phyloP scores from a whole-genome alignment of 1,140 invertebrate genomes.

The Pissodes strobi region DNA sequence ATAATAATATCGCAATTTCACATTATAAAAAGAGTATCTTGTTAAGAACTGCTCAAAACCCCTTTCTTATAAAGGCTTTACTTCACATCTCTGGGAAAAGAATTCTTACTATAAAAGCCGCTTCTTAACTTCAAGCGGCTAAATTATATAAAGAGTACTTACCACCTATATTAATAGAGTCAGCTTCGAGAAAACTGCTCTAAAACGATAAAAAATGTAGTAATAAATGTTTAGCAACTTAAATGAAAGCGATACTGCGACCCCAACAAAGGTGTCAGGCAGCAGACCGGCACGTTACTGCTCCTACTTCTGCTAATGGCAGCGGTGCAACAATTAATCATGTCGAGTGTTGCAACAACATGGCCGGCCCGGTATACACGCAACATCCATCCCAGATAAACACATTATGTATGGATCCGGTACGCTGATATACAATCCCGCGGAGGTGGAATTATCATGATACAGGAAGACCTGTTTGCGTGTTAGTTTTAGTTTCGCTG shows the following conservation, averaged over 20 bases:
- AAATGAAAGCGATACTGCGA: too few relatives aligned
- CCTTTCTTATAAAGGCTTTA: too few relatives aligned
- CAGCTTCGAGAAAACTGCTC: too few relatives aligned
- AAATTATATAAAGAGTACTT: too few relatives aligned
- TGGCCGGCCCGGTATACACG: slow-evolving; percentile 2
- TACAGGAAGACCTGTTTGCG: neutral
- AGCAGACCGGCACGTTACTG: slow-evolving; percentile 1
- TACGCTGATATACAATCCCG: neutral
- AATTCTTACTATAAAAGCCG: too few relatives aligned
- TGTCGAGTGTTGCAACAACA: slow-evolving; percentile 3
- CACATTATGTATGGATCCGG: slow-evolving; percentile 4
- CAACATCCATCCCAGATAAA: slow-evolving; percentile 8
- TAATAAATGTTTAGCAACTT: neutral
- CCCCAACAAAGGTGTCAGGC: neutral
- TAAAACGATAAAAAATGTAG: slow-evolving; percentile 1
- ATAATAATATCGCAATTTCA: too few relatives aligned
- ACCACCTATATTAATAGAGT: too few relatives aligned
- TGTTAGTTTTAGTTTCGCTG: too few relatives aligned
- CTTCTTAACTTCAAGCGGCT: too few relatives aligned
- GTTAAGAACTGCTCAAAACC: too few relatives aligned
- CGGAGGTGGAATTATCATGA: neutral
- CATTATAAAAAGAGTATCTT: too few relatives aligned
- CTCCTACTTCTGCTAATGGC: slow-evolving; percentile 1
- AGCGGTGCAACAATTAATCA: slow-evolving; percentile 6
- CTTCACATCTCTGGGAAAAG: too few relatives aligned